These are phyloP conservation scores for Oreochromis grahami DNA, from an alignment of 2,797 vertebrate species.

Conservation along the genomic window DNA sequence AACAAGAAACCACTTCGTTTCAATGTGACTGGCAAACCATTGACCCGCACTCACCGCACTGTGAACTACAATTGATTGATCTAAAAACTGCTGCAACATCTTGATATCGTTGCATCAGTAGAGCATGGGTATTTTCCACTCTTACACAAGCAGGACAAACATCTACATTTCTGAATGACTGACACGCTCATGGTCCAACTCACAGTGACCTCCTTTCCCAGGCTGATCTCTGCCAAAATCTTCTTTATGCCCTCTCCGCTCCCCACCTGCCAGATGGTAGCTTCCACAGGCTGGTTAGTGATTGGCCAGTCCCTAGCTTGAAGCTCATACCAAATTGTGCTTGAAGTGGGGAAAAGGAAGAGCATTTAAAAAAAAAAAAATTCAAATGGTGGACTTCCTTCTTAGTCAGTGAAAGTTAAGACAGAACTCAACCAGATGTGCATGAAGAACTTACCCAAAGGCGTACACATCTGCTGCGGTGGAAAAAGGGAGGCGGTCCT, in stretches of 20 bases:
- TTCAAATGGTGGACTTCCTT: background rate
- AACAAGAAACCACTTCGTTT: background rate
- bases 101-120: background rate
- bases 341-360: conserved; percentile 43
- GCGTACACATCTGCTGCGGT: conserved; percentile 94
- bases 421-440: background rate
- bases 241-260: conserved; percentile 93
- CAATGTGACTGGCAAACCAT: background rate
- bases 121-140: background rate
- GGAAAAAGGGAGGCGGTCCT: conserved; percentile 95
- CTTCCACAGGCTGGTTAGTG: conserved; percentile 90
- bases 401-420: background rate
- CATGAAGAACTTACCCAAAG: conserved; percentile 82
- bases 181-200: conserved; percentile 49
- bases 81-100: background rate
- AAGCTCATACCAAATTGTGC: conserved; percentile 99
- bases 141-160: background rate
- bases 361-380: background rate
- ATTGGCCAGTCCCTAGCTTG: conserved; percentile 97
- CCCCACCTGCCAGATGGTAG: conserved; percentile 97
- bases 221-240: conserved; percentile 84
- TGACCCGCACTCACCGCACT: background rate
- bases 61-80: background rate
- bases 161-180: background rate
- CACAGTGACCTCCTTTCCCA: conserved; percentile 96